Base-by-base conservation (phyloP, 2,113 vertebrate genomes). In the Anarrhichthys ocellatus region DNA sequence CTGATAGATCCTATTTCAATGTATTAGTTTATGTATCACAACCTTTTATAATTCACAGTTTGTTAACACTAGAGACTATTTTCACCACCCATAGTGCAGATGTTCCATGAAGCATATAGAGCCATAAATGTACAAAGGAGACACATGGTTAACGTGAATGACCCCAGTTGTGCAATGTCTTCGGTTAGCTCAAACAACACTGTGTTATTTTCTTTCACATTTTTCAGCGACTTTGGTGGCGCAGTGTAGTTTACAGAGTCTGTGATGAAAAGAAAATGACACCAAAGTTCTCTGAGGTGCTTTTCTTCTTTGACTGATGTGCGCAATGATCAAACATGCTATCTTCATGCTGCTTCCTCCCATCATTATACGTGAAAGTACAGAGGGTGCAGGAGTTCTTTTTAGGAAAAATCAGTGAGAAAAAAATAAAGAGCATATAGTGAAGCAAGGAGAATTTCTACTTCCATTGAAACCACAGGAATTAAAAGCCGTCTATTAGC, bases 331-430 rank as follows among this genome's bases (percentile, higher is more conserved):
- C 82, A 84, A 81, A 81, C 85, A 72, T 62, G 58, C 20, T 5
- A 76, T 69, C 77, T 73, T 48, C 68, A 50, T 54, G 69, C 78
- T 27, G 78, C 69, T 22, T 61, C 82, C 50, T 54, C 32, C 61
- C 70, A 22, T 88, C 78, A 75, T 88, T 84, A 72, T n/a, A 84
- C 59, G 59, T 84, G 74, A 78, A 81, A 75, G 79, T 18, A 75
- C 78, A 78, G 48, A 87, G 20, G 64, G 5, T 18, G 38, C 56
- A 15, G 48, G 5, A 24, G 56, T 29, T 44, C 42, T 73, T 66
- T 66, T 13, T 18, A 61, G 58, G 27, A 66, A 80, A 32, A 68
- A 77, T 40, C 54, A 29, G 44, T 24, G 18, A 34, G 42, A 1
- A 24, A 56, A 56, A 4, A 13, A 27, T 42, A 65, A n/a, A 34